Evolutionary conservation across 2,797 vertebrate genomes (phyloP).

Genomic region (Adrianichthys oophorus): DNA sequence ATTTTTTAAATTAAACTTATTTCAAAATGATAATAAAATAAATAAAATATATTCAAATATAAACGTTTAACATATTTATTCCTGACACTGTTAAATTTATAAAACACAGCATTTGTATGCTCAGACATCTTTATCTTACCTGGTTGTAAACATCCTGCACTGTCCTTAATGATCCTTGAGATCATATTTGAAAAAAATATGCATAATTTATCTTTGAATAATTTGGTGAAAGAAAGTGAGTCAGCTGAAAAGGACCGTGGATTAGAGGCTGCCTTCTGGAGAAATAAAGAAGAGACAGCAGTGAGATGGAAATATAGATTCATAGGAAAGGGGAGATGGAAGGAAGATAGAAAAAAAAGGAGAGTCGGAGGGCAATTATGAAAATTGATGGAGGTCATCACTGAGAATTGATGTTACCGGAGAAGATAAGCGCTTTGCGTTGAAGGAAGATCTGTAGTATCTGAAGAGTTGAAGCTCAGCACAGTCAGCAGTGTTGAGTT

Average conservation of each 20-base stretch:
- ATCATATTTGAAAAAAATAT: constrained; percentile 3
- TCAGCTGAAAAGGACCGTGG: constrained; percentile 31
- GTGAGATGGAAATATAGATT: constrained; percentile 36
- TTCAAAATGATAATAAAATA: too few species aligned
- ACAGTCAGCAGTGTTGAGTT: constrained; percentile 7
- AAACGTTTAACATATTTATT: too few species aligned
- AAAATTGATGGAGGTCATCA: constrained; percentile 58
- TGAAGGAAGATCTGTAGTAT: constrained; percentile 18
- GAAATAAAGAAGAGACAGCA: constrained; percentile 44
- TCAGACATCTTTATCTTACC: too few species aligned
- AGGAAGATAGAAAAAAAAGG: constrained; percentile 41
- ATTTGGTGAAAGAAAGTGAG: constrained; percentile 30
- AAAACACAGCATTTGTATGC: too few species aligned
- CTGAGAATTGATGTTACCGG: constrained; percentile 34
- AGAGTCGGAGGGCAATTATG: constrained; percentile 52
- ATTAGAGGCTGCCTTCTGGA: constrained; percentile 31
- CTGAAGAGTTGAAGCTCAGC: constrained; percentile 4
- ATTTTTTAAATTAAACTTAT: too few species aligned
- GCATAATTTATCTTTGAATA: constrained; percentile 11
- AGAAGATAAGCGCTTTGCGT: constrained; percentile 38
- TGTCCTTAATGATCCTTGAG: not conserved
- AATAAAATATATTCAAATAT: too few species aligned
- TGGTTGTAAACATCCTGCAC: too few species aligned
- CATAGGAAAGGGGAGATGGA: constrained; percentile 39
- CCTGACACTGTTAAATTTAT: too few species aligned